Evolutionary conservation across 1,140 invertebrate genomes (phyloP).

Genomic region (Anadara kagoshimensis): DNA sequence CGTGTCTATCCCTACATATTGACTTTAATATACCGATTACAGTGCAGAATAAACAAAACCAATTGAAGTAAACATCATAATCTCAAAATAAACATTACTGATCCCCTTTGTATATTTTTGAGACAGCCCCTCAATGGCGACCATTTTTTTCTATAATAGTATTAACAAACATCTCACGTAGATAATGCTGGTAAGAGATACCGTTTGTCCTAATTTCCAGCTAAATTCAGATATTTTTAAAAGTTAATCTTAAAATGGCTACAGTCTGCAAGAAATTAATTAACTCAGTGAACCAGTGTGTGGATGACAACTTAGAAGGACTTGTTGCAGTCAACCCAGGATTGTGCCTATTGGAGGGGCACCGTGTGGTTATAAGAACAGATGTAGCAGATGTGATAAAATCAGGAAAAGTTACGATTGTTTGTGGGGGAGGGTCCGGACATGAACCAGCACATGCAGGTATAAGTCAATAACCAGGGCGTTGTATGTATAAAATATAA

Average conservation of each 20-base stretch:
- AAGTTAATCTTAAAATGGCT: not conserved
- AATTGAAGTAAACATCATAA: not conserved
- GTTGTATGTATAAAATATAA: not conserved
- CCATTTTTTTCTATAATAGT: not conserved
- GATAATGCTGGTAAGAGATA: not conserved
- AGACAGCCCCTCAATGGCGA: not conserved
- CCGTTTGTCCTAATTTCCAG: not conserved
- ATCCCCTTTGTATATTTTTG: not conserved
- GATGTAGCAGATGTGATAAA: conserved; percentile 76
- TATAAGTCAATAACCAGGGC: conserved; percentile 57
- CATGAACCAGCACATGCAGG: conserved; percentile 88
- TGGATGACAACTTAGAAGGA: conserved; percentile 82
- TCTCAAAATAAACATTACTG: not conserved
- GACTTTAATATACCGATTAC: no score
- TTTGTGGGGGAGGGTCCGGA: conserved; percentile 87
- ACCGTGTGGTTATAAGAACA: conserved; percentile 78
- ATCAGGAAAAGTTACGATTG: conserved; percentile 79
- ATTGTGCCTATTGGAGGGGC: conserved; percentile 78
- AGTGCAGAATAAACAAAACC: no score
- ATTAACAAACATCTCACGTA: not conserved
- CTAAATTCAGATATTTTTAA: not conserved
- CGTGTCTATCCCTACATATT: no score
- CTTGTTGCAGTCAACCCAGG: conserved; percentile 79
- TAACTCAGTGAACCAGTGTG: conserved; percentile 79
- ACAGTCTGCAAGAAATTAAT: conserved; percentile 79